These are phyloP conservation scores for Zonotrichia leucophrys DNA, from an alignment of 2,113 vertebrate genomes.

Conservation along the genomic window DNA sequence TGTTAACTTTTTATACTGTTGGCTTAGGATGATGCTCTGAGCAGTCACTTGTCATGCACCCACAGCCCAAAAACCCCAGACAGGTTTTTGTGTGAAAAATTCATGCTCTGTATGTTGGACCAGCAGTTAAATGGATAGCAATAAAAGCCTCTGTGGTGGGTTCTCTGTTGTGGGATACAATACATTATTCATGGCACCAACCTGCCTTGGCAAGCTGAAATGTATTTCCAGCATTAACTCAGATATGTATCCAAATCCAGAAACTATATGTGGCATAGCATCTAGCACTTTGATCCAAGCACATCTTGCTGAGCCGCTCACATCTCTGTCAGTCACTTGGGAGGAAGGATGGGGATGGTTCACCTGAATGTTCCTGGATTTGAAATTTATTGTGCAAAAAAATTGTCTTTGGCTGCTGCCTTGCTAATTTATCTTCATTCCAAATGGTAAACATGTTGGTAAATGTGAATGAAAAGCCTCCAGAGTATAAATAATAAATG, in stretches of 20 bases:
- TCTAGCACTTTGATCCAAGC: not conserved
- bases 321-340: not conserved
- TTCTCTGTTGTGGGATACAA: not conserved
- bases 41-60: not conserved
- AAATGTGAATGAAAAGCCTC: slow-evolving; percentile 30
- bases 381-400: not conserved
- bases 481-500: slow-evolving; percentile 30
- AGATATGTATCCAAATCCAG: not conserved
- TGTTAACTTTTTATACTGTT: not conserved
- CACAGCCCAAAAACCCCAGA: not conserved
- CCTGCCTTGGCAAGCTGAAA: not conserved
- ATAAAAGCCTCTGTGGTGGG: not conserved
- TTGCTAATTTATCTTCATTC: slow-evolving; percentile 32
- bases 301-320: not conserved
- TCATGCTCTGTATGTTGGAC: not conserved
- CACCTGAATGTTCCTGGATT: not conserved
- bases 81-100: not conserved
- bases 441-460: not conserved
- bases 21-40: not conserved
- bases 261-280: not conserved
- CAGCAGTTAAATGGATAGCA: not conserved
- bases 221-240: not conserved
- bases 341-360: not conserved
- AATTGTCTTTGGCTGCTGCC: not conserved
- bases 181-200: not conserved